Conservation (phyloP, 2,113 vertebrate genomes). For the Ellobius talpinus region DNA sequence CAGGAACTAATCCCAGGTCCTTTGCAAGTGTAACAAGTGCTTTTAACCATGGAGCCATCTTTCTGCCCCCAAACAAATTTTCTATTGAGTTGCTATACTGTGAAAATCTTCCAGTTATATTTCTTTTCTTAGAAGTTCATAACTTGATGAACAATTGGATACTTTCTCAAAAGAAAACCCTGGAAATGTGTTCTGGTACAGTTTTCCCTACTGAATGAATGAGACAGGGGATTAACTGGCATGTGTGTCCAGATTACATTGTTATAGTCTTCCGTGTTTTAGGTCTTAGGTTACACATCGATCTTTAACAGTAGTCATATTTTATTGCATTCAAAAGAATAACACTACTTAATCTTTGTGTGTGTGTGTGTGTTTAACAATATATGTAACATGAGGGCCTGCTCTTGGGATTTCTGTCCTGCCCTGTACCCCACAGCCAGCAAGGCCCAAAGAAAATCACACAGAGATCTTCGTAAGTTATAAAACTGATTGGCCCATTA, state of each 20-base stretch:
- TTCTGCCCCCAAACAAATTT: neutral
- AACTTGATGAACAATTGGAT: neutral
- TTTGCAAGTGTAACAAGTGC: neutral
- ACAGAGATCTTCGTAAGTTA: no score
- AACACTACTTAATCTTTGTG: neutral
- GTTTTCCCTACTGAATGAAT: neutral
- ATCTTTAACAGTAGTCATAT: neutral
- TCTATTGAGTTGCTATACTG: neutral
- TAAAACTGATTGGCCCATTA: no score
- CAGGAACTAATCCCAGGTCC: neutral
- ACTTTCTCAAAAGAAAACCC: neutral
- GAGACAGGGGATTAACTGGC: neutral
- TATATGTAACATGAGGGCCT: no score
- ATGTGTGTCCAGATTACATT: neutral
- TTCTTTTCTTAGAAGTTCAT: slow-evolving; percentile 3
- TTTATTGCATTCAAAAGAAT: neutral
- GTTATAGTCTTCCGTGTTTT: neutral
- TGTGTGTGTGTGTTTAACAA: neutral
- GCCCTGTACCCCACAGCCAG: no score
- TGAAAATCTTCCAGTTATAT: neutral
- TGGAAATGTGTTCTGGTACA: slow-evolving; percentile 26
- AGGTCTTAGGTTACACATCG: neutral
- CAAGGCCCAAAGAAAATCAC: no score
- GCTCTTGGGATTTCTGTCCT: no score
- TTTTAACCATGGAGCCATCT: neutral